Evolutionary conservation across 64 coral and sea anemone genomes (phyloP), one percentile per base, ranked within the genome.

Genomic region (Montipora capricornis): DNA sequence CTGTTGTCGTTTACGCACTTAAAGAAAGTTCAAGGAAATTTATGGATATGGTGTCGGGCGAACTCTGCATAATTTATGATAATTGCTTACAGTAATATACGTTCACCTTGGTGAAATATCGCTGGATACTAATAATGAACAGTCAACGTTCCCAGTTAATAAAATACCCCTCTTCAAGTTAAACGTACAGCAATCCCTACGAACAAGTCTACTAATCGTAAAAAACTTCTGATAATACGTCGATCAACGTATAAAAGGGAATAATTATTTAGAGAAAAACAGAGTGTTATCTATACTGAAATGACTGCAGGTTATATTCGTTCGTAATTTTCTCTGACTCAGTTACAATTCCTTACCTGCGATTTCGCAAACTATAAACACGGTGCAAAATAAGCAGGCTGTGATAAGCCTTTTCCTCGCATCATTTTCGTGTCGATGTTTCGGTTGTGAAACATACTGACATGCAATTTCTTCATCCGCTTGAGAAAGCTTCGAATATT

Each of bases 361-460:
- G 52, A 93, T 75, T 49, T 93, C 92, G 10, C 92, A 93, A 61
- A 88, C 55, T 48, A 93, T 93, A 60, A 93, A 93, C 10, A 93
- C 50, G 5, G 67, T 44, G 37, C 92, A 93, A 57, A 93, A 93
- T 10, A 88, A 20, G 49, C 49, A 68, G 2, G 92, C 92, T 3
- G 44, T 24, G 26, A 93, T 87, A 44, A 93, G 29, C 10, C 92
- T 79, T 61, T 17, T 79, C 46, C 29, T 79, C 7, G 82, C 92
- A 58, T 93, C 92, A 50, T 85, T 48, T 71, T 85, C 82, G 45
- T 85, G 82, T 20, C 62, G 44, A 17, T 85, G 62, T 20, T 71
- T 85, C 47, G 48, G 44, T 17, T 70, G 44, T 20, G 4, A 11
- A 1, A 20, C 61, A 67, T 70, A 85, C 82, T 85, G 62, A 15